phyloP scores from a whole-genome alignment of 2,888 invertebrate species.

The Stenodera caucasica region DNA sequence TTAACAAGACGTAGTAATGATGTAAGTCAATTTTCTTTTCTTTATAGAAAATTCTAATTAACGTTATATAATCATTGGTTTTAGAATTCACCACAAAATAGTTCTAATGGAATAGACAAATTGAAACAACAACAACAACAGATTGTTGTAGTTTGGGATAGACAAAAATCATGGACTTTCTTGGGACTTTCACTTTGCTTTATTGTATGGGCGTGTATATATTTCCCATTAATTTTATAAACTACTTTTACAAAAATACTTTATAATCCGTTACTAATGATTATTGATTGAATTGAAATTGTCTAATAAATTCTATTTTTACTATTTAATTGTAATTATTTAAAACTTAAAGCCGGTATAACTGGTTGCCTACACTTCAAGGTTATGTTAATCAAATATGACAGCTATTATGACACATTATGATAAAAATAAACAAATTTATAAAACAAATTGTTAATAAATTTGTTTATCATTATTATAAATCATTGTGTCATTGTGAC shows the following conservation, averaged over 20 bases:
- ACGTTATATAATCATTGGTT: neutral
- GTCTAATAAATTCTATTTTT: neutral
- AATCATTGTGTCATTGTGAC: neutral
- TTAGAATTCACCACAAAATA: neutral
- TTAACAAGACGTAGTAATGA: constrained; percentile 13
- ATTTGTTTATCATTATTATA: neutral
- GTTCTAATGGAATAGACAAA: neutral
- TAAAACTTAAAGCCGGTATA: neutral
- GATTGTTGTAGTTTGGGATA: constrained; percentile 57
- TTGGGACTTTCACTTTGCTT: constrained; percentile 51
- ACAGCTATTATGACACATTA: neutral
- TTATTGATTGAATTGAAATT: neutral
- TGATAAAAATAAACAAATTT: neutral
- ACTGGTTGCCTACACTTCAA: neutral
- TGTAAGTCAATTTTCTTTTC: constrained; percentile 15
- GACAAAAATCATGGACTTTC: constrained; percentile 53
- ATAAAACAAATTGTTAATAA: neutral
- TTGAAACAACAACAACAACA: constrained; percentile 32
- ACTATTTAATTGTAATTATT: neutral
- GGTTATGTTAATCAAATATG: neutral
- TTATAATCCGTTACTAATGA: neutral
- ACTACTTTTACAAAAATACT: constrained; percentile 7
- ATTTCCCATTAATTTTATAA: constrained; percentile 50
- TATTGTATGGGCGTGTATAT: constrained; percentile 57
- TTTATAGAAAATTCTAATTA: neutral